Conservation (phyloP, 2,888 invertebrate species). For the Drosophila emarginata region DNA sequence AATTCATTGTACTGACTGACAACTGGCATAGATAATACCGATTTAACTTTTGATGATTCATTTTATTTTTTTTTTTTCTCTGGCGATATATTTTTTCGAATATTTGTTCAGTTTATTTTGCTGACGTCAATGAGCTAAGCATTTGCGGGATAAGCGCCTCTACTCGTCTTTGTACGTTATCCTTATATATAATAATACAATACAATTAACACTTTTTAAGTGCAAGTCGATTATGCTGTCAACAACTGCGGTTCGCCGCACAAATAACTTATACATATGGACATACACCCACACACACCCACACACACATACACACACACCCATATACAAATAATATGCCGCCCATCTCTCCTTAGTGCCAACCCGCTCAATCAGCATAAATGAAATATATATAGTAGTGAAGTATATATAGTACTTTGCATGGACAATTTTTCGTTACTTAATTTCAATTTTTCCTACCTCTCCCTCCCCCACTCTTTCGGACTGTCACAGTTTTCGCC, state of each 20-base stretch:
- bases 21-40: too few species aligned
- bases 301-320: not conserved
- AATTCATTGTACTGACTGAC: too few species aligned
- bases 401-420: not conserved
- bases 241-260: constrained; percentile 55
- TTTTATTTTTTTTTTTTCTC: not conserved
- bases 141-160: not conserved
- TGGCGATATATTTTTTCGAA: not conserved
- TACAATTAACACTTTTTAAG: constrained; percentile 71
- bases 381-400: constrained; percentile 34
- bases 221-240: constrained; percentile 72
- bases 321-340: not conserved
- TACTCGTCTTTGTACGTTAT: not conserved
- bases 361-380: not conserved
- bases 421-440: constrained; percentile 53
- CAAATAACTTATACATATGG: constrained; percentile 4
- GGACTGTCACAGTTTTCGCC: not conserved
- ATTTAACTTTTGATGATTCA: not conserved
- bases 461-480: not conserved
- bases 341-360: not conserved
- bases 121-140: not conserved
- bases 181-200: not conserved
- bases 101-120: not conserved
- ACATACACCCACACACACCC: not conserved
- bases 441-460: constrained; percentile 46